Percentiles rank a stretch among this genome's conserved stretches.
Evolutionary conservation across 2,113 vertebrate species (phyloP).

Genomic region (Odontophorus gujanensis): DNA sequence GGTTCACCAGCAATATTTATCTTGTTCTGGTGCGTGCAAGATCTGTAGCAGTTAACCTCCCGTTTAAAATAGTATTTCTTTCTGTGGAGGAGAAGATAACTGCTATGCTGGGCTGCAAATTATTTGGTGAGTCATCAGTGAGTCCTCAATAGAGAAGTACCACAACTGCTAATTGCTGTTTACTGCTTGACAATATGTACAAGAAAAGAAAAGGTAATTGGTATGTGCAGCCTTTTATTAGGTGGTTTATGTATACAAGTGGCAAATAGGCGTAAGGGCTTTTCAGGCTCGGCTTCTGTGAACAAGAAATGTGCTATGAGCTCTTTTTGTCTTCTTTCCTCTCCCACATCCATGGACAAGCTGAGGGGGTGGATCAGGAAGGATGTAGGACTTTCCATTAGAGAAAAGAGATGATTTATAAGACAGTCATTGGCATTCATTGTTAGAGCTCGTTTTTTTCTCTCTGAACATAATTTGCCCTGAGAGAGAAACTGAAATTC

Average conservation of each 20-base stretch:
- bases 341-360: neutral
- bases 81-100: slow-evolving; percentile 23
- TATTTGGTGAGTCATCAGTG: slow-evolving; percentile 46
- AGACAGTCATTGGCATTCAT: neutral
- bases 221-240: neutral
- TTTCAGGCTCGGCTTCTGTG: neutral
- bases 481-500: neutral
- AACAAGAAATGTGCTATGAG: neutral
- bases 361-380: slow-evolving; percentile 1
- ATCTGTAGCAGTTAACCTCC: neutral
- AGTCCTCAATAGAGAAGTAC: slow-evolving; percentile 20
- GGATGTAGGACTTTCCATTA: neutral
- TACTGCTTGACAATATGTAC: neutral
- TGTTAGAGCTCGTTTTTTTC: neutral
- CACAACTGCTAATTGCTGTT: slow-evolving; percentile 47
- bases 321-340: neutral
- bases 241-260: neutral
- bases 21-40: neutral
- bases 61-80: slow-evolving; percentile 46
- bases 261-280: neutral
- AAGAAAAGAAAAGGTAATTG: slow-evolving; percentile 40
- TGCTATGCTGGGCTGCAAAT: slow-evolving; percentile 6
- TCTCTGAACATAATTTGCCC: neutral
- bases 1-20: neutral
- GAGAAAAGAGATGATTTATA: neutral